phyloP scores from a whole-genome alignment of 1,140 invertebrate genomes.

The Bombus confusus region DNA sequence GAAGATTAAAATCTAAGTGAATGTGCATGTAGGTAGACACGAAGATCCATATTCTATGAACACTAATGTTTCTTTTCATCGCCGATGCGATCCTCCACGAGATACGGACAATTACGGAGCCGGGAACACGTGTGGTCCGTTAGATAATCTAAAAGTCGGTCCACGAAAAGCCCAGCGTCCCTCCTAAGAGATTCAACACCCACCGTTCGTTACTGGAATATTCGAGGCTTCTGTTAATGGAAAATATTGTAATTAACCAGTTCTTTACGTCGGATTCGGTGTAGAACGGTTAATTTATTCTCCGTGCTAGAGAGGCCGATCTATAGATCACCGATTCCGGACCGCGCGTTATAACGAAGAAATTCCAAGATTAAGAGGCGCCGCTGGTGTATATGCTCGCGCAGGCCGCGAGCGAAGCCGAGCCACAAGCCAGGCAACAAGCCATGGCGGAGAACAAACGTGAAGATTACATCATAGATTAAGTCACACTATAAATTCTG shows the following conservation, averaged over 20 bases:
- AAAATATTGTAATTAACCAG: slow-evolving; percentile 29
- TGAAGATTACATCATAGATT: slow-evolving; percentile 69
- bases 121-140: slow-evolving; percentile 4
- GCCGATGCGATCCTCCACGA: background rate
- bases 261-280: background rate
- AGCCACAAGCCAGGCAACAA: background rate
- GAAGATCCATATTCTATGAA: background rate
- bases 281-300: slow-evolving; percentile 35
- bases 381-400: slow-evolving; percentile 40
- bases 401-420: background rate
- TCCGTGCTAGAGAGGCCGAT: slow-evolving; percentile 29
- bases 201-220: background rate
- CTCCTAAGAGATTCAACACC: background rate
- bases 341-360: slow-evolving; percentile 58
- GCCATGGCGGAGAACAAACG: slow-evolving; percentile 47
- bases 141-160: background rate
- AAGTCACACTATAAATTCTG: slow-evolving; percentile 65
- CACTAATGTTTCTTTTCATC: background rate
- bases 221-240: background rate
- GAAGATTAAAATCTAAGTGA: background rate
- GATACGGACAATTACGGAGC: background rate
- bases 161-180: background rate
- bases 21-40: background rate
- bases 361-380: slow-evolving; percentile 67
- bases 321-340: slow-evolving; percentile 61